These are phyloP conservation scores for Aleadryas rufinucha DNA, from an alignment of 2,113 vertebrate species.

Conservation along the genomic window DNA sequence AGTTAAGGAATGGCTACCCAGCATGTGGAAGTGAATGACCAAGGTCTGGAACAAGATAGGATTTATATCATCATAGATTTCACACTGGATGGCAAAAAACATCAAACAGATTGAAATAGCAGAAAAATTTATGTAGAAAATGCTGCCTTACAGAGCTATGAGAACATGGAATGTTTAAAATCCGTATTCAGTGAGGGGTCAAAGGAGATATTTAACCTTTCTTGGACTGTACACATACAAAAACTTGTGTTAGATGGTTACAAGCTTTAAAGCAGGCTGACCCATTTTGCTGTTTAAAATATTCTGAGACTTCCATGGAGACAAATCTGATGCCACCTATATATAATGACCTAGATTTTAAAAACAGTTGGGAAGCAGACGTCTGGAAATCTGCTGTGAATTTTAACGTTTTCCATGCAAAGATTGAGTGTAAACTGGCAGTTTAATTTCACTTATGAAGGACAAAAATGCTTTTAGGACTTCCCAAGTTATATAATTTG, in stretches of 20 bases:
- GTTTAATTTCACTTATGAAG: background rate
- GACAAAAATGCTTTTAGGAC: background rate
- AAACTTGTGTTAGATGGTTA: background rate
- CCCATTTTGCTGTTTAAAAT: slow-evolving; percentile 6
- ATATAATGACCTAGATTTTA: slow-evolving; percentile 53
- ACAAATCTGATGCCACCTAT: slow-evolving; percentile 13
- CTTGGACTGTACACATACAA: background rate
- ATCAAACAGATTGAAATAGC: background rate
- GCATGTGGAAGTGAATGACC: background rate
- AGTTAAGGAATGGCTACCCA: background rate
- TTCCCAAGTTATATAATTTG: background rate
- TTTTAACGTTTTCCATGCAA: background rate
- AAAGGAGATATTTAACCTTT: background rate
- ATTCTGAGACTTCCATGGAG: background rate
- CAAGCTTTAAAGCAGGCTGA: background rate
- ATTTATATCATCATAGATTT: background rate
- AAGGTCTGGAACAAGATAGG: background rate
- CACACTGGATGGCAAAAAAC: background rate
- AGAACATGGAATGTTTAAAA: background rate
- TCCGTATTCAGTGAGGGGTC: background rate
- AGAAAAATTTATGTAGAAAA: background rate
- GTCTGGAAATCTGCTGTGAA: slow-evolving; percentile 37
- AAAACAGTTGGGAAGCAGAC: slow-evolving; percentile 31
- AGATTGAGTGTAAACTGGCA: background rate
- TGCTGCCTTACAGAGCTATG: background rate